Base-by-base conservation (phyloP, 1,140 invertebrate genomes). In the Nilaparvata lugens region DNA sequence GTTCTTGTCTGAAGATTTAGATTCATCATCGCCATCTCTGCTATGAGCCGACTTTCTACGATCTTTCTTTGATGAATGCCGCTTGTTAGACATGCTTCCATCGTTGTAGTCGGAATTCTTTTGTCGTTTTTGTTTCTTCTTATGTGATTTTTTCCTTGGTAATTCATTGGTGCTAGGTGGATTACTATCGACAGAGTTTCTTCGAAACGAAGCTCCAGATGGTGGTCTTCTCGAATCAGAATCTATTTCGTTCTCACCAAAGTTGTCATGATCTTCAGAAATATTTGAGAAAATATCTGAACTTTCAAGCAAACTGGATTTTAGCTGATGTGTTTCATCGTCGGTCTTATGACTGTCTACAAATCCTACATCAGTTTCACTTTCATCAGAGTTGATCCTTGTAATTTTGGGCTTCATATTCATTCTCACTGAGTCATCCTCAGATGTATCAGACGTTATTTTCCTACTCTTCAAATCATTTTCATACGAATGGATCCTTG, bases 101-200 rank as follows among this genome's bases (percentile, higher is more conserved):
- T 68, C 63, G 45, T 42, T 48, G 28, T 61, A 52, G 38, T 69
- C 65, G 35, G 55, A 80, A 63, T 79, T 81, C 68, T 89, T 90
- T 56, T 85, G 81, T 4, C 84, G 82, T 68, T 88, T 89, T 69
- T 89, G 87, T 67, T 89, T 90, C 74, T 90, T 90, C 70, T 89
- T 89, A 66, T 90, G 88, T 1, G 76, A 75, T 67, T 89, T 89
- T 67, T 86, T 89, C 4, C 85, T 63, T 9, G 61, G 61, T n/a
- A 61, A 42, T 21, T 64, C 61, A n/a, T 52, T 60, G 6, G 42
- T 55, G 25, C 25, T 40, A 48, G 45, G 45, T 19, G 45, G 45
- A 48, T 48, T 48, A 48, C 56, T 62, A 45, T 62, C 62, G 23
- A 64, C 24, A 19, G 65, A 64, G 56, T 64, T 66, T 52, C 65